Evolutionary conservation across 2,888 invertebrate species (phyloP), one percentile per base, ranked within the genome.

Genomic region (Byasa hedistus): DNA sequence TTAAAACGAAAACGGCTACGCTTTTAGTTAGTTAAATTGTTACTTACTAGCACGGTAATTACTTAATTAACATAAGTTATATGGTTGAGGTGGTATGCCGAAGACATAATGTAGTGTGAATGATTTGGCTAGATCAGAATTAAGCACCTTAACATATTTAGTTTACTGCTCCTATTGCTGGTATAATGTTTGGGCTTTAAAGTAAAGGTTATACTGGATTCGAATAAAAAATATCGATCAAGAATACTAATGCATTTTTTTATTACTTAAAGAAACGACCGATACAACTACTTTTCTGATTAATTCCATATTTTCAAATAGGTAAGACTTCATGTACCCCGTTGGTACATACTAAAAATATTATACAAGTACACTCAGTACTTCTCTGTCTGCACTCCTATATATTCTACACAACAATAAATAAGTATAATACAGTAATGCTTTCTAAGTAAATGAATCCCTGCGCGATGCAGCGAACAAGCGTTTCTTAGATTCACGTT

Each of bases 31-130:
- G n/a, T 48, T 48, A 48, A 48, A 48, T 48, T 48, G n/a, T 5
- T 48, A 48, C 4, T 48, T 5, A n/a, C 4, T 48, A 48, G 4
- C n/a, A 5, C n/a, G 5, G 48, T n/a, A 48, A 48, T 48, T 48
- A 48, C 48, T n/a, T 48, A n/a, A 48, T 48, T 48, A 48, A 48
- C 19, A 48, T 48, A n/a, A 48, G 48, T n/a, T 48, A n/a, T n/a
- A 7, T n/a, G n/a, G 48, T 48, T 48, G 48, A 48, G n/a, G 48
- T 19, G 48, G 19, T n/a, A 48, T n/a, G n/a, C 48, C 48, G n/a
- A 48, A n/a, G n/a, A 48, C 48, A 39, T 39, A 48, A 48, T 12
- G 39, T 48, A 48, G 48, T n/a, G 7, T n/a, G n/a, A n/a, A n/a
- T 48, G 19, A 48, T 48, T 48, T 48, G 48, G n/a, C 19, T 48